Evolutionary conservation across 1,140 invertebrate genomes (phyloP).

Genomic region (Pomacea maculata): DNA sequence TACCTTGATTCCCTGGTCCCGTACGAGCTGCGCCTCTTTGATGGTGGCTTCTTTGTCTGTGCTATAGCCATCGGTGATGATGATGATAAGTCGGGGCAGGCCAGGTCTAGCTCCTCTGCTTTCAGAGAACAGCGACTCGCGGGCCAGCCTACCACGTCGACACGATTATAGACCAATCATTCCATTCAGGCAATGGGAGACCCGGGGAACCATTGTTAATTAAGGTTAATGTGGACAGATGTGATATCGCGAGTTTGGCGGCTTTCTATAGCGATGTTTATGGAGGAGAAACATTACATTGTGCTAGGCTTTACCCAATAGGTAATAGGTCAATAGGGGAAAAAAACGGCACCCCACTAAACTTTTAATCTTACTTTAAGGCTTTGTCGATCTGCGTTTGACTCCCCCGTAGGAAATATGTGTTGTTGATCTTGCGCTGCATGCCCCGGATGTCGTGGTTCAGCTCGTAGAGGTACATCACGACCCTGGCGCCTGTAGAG

Average conservation of each 20-base stretch:
- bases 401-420: constrained; percentile 18
- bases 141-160: not conserved
- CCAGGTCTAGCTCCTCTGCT: constrained; percentile 17
- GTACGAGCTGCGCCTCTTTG: constrained; percentile 14
- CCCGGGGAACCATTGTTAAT: too few relatives aligned
- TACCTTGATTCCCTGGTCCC: constrained; percentile 28
- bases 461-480: constrained; percentile 37
- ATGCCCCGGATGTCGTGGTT: constrained; percentile 21
- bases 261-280: too few relatives aligned
- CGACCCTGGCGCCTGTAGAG: constrained; percentile 30
- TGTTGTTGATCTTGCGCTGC: constrained; percentile 24
- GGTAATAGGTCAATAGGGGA: too few relatives aligned
- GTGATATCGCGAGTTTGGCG: too few relatives aligned
- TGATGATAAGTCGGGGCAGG: constrained; percentile 28
- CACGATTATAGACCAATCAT: too few relatives aligned
- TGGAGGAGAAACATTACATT: too few relatives aligned
- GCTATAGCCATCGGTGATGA: constrained; percentile 38
- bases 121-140: constrained; percentile 22
- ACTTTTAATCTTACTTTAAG: not conserved
- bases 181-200: too few relatives aligned
- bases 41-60: constrained; percentile 1
- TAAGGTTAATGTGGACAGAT: too few relatives aligned
- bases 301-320: too few relatives aligned
- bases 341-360: constrained; percentile 7
- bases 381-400: constrained; percentile 19